Base-by-base conservation (phyloP, 1,140 invertebrate genomes). In the Drosophila oshimai region DNA sequence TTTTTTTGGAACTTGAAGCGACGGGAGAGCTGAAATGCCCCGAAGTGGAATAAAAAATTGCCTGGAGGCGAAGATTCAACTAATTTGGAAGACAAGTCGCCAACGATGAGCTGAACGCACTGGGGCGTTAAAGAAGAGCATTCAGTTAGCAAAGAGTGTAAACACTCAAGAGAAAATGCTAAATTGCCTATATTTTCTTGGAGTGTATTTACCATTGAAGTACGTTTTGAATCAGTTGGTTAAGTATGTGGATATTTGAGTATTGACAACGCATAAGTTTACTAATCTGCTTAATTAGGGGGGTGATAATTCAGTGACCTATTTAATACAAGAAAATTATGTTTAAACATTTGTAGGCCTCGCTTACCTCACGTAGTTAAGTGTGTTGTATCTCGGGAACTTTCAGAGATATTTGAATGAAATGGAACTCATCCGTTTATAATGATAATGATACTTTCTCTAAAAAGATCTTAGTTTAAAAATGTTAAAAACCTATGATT, bases 1-100 rank as follows among this genome's bases (percentile, higher is more conserved):
- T 62, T 65, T 74, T 37, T 37, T 41, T 51, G 39, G 17, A 44
- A 39, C 61, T 28, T 29, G 53, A 46, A 44, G 53, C 53, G 68
- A 39, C 44, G 31, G 44, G 53, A 45, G 67, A 64, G 5, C 41
- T 29, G 26, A n/a, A 49, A 15, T 4, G 44, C 26, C 33, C 42
- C n/a, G 33, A 36, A 28, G 61, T 36, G 33, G 33, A 34, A 31
- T 20, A 26, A 18, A 47, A 34, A n/a, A 24, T 3, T 10, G n/a
- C 26, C 58, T 33, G 15, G 20, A 42, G 58, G 26, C 22, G 18
- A 49, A 39, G 41, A 65, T 29, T 62, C 42, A 29, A 46, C 61
- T 49, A 65, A 65, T 65, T 65, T 64, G 31, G 49, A 41, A 17
- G 17, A 60, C 12, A 26, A 46, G 33, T 37, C 33, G 10, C 12